Evolutionary conservation across 2,888 invertebrate species (phyloP), one percentile per base, ranked within the genome.

Genomic region (Venusia cambrica): DNA sequence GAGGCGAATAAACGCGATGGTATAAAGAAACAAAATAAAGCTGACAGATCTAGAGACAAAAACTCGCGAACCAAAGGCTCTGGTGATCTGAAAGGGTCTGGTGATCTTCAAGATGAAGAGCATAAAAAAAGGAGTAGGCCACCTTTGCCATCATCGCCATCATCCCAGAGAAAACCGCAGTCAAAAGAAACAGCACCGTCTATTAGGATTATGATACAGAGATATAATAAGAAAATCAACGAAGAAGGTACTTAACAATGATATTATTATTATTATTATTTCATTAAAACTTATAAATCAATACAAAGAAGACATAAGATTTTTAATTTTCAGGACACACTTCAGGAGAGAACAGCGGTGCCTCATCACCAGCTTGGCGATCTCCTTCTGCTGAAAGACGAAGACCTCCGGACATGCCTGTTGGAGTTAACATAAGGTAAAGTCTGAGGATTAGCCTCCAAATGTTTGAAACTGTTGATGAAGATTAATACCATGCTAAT

Each of bases 131-230:
- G 72, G 26, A 68, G 65, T 0, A 66, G 81, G 36, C 90, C 91
- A 3, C 91, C 91, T 0, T 64, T 92, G 4, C 91, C 91, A 1
- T 73, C 84, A 20, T 92, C 92, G 0, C 91, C 91, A 5, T 87
- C 88, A n/a, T 76, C 89, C 7, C 89, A 90, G 54, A 70, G 87
- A 13, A 84, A 83, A 41, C 80, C 80, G 5, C 75, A 85, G 7
- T 59, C 80, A 1, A 92, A 92, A 55, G 92, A 92, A 58, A 90
- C 92, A 7, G 90, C 92, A 0, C 92, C 93, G 0, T 91, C 91
- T 20, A 92, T 93, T 18, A 76, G 90, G 21, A 87, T 92, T 33
- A 93, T 93, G 92, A 90, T 93, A 55, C 92, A 91, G 21, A 88
- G 90, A 48, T 92, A 92, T 54, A 91, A 92, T 59, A 90, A 90